Conservation (phyloP, 2,888 invertebrate species). For the Acleris literana region DNA sequence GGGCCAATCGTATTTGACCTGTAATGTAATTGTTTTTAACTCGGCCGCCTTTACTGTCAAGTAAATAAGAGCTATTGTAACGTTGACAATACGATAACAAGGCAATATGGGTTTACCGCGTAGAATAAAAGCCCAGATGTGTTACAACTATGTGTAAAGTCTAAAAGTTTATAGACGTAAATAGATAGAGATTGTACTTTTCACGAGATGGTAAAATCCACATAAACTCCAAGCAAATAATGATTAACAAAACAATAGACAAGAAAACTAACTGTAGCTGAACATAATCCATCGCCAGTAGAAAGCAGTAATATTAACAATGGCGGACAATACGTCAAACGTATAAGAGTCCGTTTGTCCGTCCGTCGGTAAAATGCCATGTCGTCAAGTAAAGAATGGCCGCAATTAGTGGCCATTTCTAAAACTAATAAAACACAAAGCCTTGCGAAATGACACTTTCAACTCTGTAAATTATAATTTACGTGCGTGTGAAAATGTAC, state of each 20-base stretch:
- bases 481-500: constrained; percentile 5
- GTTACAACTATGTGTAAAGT: too few species aligned
- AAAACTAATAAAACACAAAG: constrained; percentile 21
- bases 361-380: background rate
- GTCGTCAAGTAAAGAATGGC: constrained; percentile 21
- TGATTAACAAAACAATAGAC: constrained; percentile 16
- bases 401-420: constrained; percentile 20
- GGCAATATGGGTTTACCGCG: too few species aligned
- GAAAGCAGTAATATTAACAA: constrained; percentile 22
- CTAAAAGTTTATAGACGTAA: too few species aligned
- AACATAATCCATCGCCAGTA: constrained; percentile 24
- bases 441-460: constrained; percentile 21
- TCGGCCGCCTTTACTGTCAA: too few species aligned
- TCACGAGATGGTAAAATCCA: background rate
- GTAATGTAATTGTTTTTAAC: too few species aligned
- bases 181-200: too few species aligned
- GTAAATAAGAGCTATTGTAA: too few species aligned
- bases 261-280: constrained; percentile 29
- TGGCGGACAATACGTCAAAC: constrained; percentile 5
- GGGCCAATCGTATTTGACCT: too few species aligned
- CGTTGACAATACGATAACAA: too few species aligned
- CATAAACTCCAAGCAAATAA: constrained; percentile 6
- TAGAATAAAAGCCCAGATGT: too few species aligned
- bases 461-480: constrained; percentile 7
- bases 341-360: constrained; percentile 17